Evolutionary conservation across 2,888 invertebrate genomes (phyloP).

Genomic region (Spicauda simplicius): DNA sequence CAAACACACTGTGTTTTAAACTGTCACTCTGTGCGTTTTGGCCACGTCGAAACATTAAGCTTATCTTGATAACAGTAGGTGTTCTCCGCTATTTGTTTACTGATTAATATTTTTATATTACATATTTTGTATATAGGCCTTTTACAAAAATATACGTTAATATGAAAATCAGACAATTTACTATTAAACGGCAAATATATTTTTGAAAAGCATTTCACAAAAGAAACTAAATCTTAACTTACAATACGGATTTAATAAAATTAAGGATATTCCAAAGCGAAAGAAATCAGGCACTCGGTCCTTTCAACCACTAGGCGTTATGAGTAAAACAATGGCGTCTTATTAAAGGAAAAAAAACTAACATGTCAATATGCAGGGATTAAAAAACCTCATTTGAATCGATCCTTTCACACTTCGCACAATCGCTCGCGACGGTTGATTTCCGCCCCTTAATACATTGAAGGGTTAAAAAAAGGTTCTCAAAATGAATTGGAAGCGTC

Average conservation of each 20-base stretch:
- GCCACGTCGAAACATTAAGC: constrained; percentile 8
- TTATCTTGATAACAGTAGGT: constrained; percentile 17
- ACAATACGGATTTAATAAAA: constrained; percentile 31
- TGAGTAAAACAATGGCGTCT: constrained; percentile 58
- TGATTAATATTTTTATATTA: constrained; percentile 10
- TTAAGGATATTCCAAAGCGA: constrained; percentile 24
- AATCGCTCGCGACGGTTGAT: constrained; percentile 80
- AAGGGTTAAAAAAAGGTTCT: constrained; percentile 42
- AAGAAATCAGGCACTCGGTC: constrained; percentile 29
- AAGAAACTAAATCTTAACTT: background rate
- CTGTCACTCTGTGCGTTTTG: constrained; percentile 24
- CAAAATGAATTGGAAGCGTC: constrained; percentile 68
- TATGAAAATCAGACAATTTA: too few species aligned
- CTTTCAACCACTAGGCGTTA: constrained; percentile 32
- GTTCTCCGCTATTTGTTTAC: constrained; percentile 11
- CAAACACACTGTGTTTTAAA: constrained; percentile 29
- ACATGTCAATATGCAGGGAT: constrained; percentile 72
- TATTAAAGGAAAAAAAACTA: constrained; percentile 39
- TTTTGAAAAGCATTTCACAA: background rate
- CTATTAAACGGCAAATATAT: too few species aligned
- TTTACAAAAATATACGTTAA: too few species aligned
- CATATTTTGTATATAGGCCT: too few species aligned
- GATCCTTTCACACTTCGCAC: constrained; percentile 83
- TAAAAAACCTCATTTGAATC: constrained; percentile 74
- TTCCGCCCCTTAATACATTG: constrained; percentile 75